These are phyloP conservation scores for Nicator chloris DNA, from an alignment of 2,113 vertebrate species.

Conservation along the genomic window DNA sequence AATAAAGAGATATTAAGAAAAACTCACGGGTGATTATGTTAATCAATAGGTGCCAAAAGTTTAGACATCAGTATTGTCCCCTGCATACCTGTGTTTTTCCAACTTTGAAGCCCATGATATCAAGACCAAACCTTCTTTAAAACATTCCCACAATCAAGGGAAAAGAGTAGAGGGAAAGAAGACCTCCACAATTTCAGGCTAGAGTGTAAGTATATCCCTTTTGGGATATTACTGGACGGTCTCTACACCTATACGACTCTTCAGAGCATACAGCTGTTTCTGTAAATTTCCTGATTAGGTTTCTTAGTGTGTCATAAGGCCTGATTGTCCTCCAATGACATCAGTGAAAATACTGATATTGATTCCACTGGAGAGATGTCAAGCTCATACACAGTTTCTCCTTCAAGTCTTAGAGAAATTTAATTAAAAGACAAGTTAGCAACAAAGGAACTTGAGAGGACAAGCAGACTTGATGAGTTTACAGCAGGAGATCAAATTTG, in stretches of 20 bases:
- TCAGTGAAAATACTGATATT: not conserved
- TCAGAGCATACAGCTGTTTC: not conserved
- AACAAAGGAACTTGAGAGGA: not conserved
- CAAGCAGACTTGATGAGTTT: not conserved
- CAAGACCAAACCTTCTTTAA: not conserved
- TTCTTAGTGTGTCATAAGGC: not conserved
- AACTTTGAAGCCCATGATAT: not conserved
- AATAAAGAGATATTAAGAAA: not conserved
- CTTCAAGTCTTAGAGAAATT: not conserved
- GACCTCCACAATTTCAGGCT: fast-evolving
- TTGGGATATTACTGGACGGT: fast-evolving
- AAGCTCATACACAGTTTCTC: not conserved
- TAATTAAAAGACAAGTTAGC: not conserved
- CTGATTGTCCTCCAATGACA: not conserved
- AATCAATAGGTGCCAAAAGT: not conserved
- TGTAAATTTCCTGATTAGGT: not conserved
- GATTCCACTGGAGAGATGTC: not conserved
- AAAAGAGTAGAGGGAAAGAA: not conserved
- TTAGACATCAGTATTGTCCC: not conserved
- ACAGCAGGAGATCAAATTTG: not conserved
- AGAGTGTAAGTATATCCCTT: not conserved
- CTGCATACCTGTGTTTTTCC: not conserved
- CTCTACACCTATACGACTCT: not conserved
- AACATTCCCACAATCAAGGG: not conserved
- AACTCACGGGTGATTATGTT: not conserved